Conservation (phyloP, 1,140 invertebrate genomes). For the Teleopsis dalmanni region DNA sequence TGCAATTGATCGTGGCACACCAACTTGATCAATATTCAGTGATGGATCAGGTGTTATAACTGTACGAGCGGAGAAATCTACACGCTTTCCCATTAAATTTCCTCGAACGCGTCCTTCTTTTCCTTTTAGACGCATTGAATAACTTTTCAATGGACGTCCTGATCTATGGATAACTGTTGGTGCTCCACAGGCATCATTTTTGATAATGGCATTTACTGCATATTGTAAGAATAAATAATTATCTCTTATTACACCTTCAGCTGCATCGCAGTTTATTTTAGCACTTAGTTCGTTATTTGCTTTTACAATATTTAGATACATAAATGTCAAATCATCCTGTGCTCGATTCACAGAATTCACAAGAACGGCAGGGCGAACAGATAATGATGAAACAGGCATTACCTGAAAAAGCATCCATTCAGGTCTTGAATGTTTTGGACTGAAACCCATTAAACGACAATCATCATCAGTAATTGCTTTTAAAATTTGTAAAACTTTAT, state of each 20-base stretch:
- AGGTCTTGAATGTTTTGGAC: conserved; percentile 85
- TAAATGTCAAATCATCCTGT: conserved; percentile 97
- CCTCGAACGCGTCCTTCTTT: conserved; percentile 97
- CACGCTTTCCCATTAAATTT: conserved; percentile 98
- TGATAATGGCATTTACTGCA: conserved; percentile 91
- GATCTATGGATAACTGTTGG: conserved; percentile 95
- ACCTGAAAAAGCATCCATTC: conserved; percentile 99
- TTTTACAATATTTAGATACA: conserved; percentile 95
- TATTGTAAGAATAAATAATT: conserved; percentile 96
- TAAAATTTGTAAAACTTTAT: conserved; percentile 91
- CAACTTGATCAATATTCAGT: conserved; percentile 93
- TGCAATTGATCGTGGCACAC: conserved; percentile 92
- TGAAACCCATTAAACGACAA: conserved; percentile 87
- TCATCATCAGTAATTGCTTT: conserved; percentile 95
- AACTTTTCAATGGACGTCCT: conserved; percentile 91
- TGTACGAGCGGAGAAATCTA: conserved; percentile 96
- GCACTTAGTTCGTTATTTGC: conserved; percentile 88
- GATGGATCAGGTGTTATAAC: conserved; percentile 99
- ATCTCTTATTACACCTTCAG: conserved; percentile 90
- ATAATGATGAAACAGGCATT: conserved; percentile 87
- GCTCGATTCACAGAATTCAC: conserved; percentile 97
- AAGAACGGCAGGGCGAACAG: conserved; percentile 89
- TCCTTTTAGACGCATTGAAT: conserved; percentile 81
- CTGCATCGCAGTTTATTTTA: conserved; percentile 90
- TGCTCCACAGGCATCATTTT: conserved; percentile 95